phyloP scores from a whole-genome alignment of 2,888 invertebrate species.

The Blastobasis lacticolella region DNA sequence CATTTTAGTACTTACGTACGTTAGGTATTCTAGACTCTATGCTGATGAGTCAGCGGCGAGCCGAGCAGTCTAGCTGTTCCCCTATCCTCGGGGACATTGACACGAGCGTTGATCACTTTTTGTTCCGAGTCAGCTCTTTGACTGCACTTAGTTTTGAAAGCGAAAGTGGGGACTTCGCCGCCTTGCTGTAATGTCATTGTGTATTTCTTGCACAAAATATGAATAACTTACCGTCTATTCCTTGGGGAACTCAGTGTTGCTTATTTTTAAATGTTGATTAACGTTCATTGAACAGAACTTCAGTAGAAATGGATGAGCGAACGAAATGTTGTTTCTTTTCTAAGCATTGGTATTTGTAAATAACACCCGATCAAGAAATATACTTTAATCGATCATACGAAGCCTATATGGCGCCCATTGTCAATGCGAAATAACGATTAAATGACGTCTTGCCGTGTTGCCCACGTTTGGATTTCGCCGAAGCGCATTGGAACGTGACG shows the following conservation, averaged over 20 bases:
- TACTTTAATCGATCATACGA: too few species aligned
- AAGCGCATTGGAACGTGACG: constrained; percentile 51
- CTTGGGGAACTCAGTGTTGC: too few species aligned
- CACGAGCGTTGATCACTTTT: constrained; percentile 5
- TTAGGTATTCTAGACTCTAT: not conserved
- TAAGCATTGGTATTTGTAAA: not conserved
- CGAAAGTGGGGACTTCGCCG: not conserved
- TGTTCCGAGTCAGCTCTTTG: not conserved
- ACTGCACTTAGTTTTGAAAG: constrained; percentile 7
- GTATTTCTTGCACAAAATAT: too few species aligned
- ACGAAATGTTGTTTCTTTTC: too few species aligned
- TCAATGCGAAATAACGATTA: too few species aligned
- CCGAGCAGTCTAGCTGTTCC: not conserved
- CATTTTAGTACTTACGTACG: too few species aligned
- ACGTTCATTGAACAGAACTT: too few species aligned
- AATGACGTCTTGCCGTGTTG: too few species aligned
- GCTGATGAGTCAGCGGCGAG: not conserved
- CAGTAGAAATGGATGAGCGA: too few species aligned
- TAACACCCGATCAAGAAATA: constrained; percentile 26
- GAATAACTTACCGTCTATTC: too few species aligned
- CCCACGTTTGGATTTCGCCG: constrained; percentile 33
- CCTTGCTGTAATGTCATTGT: too few species aligned
- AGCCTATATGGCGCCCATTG: constrained; percentile 23
- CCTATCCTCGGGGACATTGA: constrained; percentile 3
- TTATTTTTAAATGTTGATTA: too few species aligned